Base-by-base conservation (phyloP, 2,888 invertebrate species). In the Chrysolina oricalcia region DNA sequence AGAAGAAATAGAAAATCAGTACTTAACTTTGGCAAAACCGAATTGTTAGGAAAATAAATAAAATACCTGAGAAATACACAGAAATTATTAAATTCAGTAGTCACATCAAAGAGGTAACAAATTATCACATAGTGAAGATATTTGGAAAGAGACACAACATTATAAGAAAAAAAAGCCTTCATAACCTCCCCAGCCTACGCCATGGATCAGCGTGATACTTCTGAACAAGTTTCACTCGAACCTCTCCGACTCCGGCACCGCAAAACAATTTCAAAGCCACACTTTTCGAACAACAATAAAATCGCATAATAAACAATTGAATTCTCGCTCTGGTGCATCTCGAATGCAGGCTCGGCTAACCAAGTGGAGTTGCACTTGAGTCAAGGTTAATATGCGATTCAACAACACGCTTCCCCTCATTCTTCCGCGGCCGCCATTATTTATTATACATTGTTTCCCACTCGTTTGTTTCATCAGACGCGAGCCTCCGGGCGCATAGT, bases 331-430 rank as follows among this genome's bases (percentile, higher is more conserved):
- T 74, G 78, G 74, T 83, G 82, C 80, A 74, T 78, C 78, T 80
- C 76, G 76, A 79, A 72, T 79, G 80, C 81, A 82, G 72, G 83
- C 83, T 81, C 82, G 82, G 82, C 78, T 84, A 83, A 80, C 81
- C 84, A 84, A 82, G 83, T 83, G 83, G 79, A 83, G 83, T 82
- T 82, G 83, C 83, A 83, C 82, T 80, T 81, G 76, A 81, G 82
- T 82, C 83, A 81, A 83, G 82, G 82, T 75, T 80, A 81, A 79
- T 79, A 74, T 76, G 80, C 80, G 75, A 80, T 79, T 79, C 76
- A 78, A 79, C 78, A 75, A 69, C 70, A 72, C 48, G 67, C 67
- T 50, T 27, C 59, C 59, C 59, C 35, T 59, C 59, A n/a, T 59
- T 59, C 59, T 59, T 59, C 59, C 59, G 23, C 59, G 59, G 59